Evolutionary conservation across 2,888 invertebrate species (phyloP).

Genomic region (Lasioglossum marginatum): DNA sequence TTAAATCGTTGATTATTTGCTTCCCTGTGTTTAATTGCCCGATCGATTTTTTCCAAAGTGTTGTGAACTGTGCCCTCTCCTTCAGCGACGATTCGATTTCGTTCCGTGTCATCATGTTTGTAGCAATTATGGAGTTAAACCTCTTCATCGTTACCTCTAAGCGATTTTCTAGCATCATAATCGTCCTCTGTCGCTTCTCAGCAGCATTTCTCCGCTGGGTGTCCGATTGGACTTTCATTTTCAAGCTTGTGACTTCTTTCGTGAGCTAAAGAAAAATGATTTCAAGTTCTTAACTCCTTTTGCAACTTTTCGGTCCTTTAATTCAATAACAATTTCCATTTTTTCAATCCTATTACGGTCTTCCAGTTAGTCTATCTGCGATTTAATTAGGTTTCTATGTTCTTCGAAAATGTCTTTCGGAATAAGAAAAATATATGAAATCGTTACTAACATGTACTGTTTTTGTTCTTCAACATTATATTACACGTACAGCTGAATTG

Average conservation of each 20-base stretch:
- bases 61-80: constrained; percentile 93
- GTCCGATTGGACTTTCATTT: constrained; percentile 85
- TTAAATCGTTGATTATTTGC: constrained; percentile 92
- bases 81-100: constrained; percentile 93
- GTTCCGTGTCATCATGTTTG: constrained; percentile 90
- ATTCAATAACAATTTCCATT: constrained; percentile 21
- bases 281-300: neutral
- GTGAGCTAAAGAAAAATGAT: constrained; percentile 80
- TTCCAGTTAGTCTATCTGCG: neutral
- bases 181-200: constrained; percentile 85
- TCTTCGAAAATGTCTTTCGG: neutral
- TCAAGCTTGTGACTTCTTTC: constrained; percentile 83
- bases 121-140: constrained; percentile 90
- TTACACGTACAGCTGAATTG: neutral
- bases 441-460: neutral
- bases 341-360: constrained; percentile 13
- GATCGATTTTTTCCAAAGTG: constrained; percentile 91
- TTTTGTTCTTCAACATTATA: neutral
- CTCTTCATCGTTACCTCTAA: constrained; percentile 91
- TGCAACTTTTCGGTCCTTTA: neutral
- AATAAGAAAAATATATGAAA: neutral
- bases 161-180: constrained; percentile 90
- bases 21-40: constrained; percentile 92
- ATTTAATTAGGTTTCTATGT: neutral
- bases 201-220: constrained; percentile 85